A percentile compares a stretch with the other conserved stretches of the same genome.
phyloP scores from a whole-genome alignment of 2,797 vertebrate genomes.

The Malurus splendens region DNA sequence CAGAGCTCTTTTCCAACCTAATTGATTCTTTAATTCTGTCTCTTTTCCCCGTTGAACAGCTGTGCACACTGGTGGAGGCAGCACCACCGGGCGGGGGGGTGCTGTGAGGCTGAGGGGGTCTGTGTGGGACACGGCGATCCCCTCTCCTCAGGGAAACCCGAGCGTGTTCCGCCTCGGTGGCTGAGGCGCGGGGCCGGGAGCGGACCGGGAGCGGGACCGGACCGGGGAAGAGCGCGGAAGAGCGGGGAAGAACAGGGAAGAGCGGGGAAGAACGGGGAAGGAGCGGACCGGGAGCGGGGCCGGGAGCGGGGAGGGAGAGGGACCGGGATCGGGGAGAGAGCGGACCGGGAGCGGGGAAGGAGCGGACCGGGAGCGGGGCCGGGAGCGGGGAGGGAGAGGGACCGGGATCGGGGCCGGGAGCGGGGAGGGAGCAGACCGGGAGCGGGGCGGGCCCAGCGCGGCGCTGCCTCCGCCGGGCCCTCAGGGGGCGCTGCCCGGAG shows the following conservation, averaged over 20 bases:
- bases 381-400: no score
- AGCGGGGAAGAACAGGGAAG: no score
- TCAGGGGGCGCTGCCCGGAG: neutral
- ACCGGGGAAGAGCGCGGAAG: no score
- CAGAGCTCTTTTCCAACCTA: neutral
- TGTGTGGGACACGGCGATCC: rapidly evolving
- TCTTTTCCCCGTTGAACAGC: neutral
- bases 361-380: no score
- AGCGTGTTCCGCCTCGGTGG: rapidly evolving
- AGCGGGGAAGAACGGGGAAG: no score
- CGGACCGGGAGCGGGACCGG: no score
- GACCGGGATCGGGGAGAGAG: no score
- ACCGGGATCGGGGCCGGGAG: no score
- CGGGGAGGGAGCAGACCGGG: no score
- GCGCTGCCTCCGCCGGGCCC: neutral
- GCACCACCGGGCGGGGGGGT: rapidly evolving
- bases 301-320: no score
- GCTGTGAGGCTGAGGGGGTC: rapidly evolving
- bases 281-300: no score
- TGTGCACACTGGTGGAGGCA: rapidly evolving
- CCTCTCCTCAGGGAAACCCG: rapidly evolving
- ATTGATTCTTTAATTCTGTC: neutral
- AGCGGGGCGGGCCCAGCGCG: rapidly evolving
- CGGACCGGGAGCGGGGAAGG: rapidly evolving
- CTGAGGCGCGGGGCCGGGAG: no score